These are phyloP conservation scores for human (Homo sapiens) DNA, from an alignment of 2,113 vertebrate genomes.

Conservation along the genomic window DNA sequence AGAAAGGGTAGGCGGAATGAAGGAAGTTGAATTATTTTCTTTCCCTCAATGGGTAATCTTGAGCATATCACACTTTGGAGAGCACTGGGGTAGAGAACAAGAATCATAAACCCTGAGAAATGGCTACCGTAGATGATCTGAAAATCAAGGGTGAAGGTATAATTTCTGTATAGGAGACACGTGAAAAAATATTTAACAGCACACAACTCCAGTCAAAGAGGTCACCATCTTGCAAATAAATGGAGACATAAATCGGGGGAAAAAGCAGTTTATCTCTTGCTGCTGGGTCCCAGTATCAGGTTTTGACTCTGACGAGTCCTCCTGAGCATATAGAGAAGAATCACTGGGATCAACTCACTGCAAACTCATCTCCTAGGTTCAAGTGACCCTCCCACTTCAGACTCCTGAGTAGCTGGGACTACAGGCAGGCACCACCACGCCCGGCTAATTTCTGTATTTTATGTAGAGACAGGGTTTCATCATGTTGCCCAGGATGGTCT, in stretches of 20 bases:
- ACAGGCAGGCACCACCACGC: no score
- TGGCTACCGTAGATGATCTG: background rate
- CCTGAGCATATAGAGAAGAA: background rate
- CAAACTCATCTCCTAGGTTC: background rate
- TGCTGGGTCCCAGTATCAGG: background rate
- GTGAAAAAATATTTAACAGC: background rate
- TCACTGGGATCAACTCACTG: background rate
- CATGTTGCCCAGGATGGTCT: no score
- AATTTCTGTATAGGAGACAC: background rate
- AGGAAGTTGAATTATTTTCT: constrained; percentile 6
- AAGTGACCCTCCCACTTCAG: no score
- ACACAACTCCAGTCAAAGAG: background rate
- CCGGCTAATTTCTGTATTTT: no score
- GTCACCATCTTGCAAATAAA: background rate
- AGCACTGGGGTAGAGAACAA: background rate
- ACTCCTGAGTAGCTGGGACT: no score
- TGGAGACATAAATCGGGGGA: background rate
- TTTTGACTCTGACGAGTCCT: background rate
- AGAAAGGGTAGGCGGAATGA: background rate
- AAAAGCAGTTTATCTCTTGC: background rate
- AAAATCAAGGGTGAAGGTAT: background rate
- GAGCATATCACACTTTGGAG: background rate
- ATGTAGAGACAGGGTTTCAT: no score
- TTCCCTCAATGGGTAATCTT: background rate
- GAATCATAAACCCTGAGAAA: background rate